Percentiles rank a stretch among this genome's conserved stretches.
Conservation (phyloP, 2,888 invertebrate species). For the Spicauda simplicius region DNA sequence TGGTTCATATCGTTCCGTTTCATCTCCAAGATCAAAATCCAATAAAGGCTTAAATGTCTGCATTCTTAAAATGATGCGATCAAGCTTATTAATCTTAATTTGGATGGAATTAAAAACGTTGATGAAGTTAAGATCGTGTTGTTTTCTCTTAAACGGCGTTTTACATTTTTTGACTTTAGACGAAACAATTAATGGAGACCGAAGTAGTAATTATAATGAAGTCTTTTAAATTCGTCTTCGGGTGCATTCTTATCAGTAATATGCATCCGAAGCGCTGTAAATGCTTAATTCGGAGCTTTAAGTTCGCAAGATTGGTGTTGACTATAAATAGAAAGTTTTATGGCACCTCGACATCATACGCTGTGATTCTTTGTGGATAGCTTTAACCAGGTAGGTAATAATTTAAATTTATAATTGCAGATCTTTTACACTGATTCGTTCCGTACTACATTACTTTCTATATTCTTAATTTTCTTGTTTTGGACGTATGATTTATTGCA, state of each 20-base stretch:
- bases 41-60: constrained; percentile 23
- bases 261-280: not conserved
- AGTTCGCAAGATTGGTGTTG: constrained; percentile 9
- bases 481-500: not conserved
- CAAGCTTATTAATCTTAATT: constrained; percentile 24
- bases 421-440: not conserved
- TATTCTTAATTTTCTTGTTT: not conserved
- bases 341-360: not conserved
- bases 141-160: constrained; percentile 12
- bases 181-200: constrained; percentile 1
- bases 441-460: not conserved
- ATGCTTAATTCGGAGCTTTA: constrained; percentile 3
- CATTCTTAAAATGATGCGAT: constrained; percentile 9
- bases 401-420: not conserved
- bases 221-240: not conserved
- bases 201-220: constrained; percentile 22
- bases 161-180: constrained; percentile 2
- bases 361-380: not conserved
- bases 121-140: constrained; percentile 11
- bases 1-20: not conserved
- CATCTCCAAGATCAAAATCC: constrained; percentile 18
- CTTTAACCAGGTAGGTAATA: constrained; percentile 1
- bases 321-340: constrained; percentile 7
- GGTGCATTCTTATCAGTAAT: not conserved
- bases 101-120: constrained; percentile 16